These are phyloP conservation scores for Xenus cinereus DNA, from an alignment of 2,113 vertebrate genomes.

Conservation along the genomic window DNA sequence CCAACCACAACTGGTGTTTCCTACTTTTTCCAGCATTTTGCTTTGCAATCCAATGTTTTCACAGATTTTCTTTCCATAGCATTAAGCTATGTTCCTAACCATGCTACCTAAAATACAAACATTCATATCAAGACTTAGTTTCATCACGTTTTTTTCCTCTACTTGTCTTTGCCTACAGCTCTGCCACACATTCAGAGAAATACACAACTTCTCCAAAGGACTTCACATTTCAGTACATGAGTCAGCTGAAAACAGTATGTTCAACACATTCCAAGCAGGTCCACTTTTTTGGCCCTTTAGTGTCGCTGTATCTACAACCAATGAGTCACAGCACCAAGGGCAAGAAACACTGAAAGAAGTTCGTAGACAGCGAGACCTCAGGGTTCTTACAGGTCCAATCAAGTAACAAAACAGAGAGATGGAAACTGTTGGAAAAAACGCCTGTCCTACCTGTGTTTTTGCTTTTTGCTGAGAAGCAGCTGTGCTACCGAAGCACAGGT, in stretches of 20 bases:
- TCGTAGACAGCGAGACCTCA: not conserved
- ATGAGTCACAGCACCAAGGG: not conserved
- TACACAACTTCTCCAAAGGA: not conserved
- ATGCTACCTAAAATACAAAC: not conserved
- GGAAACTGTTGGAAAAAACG: not conserved
- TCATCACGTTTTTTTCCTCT: not conserved
- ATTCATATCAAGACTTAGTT: not conserved
- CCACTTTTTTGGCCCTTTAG: not conserved
- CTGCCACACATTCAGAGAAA: not conserved
- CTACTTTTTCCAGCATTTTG: not conserved
- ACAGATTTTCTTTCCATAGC: not conserved
- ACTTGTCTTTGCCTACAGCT: not conserved
- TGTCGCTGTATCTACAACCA: not conserved
- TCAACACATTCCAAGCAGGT: not conserved
- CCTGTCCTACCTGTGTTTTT: conserved; percentile 86
- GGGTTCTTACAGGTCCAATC: not conserved
- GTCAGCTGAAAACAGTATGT: not conserved
- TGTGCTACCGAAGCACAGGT: conserved; percentile 98
- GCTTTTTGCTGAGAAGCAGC: conserved; percentile 93
- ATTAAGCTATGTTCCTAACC: not conserved
- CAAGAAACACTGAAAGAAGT: not conserved
- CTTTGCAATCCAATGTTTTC: not conserved
- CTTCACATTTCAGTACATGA: not conserved
- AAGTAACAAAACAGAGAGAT: not conserved
- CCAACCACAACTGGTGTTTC: not conserved